These are phyloP conservation scores for Mesochorus sp. DNA, from an alignment of 2,888 invertebrate species.

Conservation along the genomic window DNA sequence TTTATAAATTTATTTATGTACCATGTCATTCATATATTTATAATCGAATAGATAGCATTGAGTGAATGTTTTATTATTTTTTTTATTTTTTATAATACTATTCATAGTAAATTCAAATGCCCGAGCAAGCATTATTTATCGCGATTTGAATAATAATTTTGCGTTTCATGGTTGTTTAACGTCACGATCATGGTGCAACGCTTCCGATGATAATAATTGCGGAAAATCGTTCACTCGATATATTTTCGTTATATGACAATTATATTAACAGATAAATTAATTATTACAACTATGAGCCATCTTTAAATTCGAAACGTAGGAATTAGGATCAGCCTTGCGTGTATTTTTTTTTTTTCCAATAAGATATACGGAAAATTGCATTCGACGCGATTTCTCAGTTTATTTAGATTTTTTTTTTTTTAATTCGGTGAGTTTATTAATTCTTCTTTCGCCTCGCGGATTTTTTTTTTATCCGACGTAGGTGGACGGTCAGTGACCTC, in stretches of 20 bases:
- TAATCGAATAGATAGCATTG: constrained; percentile 23
- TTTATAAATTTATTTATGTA: constrained; percentile 11
- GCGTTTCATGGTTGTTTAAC: not conserved
- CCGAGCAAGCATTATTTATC: constrained; percentile 43
- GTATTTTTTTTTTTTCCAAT: not conserved
- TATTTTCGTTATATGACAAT: not conserved
- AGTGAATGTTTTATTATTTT: not conserved
- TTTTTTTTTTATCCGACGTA: not conserved
- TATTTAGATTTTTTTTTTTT: not conserved
- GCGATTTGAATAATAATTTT: constrained; percentile 29
- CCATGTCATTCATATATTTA: constrained; percentile 27
- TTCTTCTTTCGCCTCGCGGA: not conserved
- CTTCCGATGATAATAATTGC: not conserved
- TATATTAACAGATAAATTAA: too few species aligned
- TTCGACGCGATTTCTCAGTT: not conserved
- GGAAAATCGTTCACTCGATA: too few species aligned
- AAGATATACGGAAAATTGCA: not conserved
- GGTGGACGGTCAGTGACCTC: constrained; percentile 16
- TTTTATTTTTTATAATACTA: not conserved
- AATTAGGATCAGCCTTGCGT: constrained; percentile 44
- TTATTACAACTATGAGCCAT: too few species aligned
- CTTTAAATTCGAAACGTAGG: constrained; percentile 13
- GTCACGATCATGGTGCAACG: not conserved
- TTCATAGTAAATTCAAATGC: constrained; percentile 29
- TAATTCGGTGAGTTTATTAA: not conserved